phyloP scores from a whole-genome alignment of 2,113 vertebrate species.

The Odontophorus gujanensis region DNA sequence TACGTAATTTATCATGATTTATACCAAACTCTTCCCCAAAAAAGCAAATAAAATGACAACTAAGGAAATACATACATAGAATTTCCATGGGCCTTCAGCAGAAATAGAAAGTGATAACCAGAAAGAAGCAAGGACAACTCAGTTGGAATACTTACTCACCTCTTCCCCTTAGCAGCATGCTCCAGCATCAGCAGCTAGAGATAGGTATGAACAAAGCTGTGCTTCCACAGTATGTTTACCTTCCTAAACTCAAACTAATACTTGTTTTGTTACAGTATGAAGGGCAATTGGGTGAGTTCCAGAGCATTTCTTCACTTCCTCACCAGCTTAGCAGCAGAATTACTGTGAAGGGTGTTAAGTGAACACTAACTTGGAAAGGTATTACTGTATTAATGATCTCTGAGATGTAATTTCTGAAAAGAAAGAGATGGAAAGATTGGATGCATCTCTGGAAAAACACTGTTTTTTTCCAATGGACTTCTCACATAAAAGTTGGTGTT shows the following conservation, averaged over 20 bases:
- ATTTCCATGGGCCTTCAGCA: not conserved
- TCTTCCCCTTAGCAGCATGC: not conserved
- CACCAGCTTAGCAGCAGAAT: not conserved
- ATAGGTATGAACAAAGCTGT: not conserved
- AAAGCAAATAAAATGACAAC: not conserved
- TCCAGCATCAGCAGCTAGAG: not conserved
- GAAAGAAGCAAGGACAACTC: not conserved
- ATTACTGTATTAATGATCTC: not conserved
- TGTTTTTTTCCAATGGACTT: not conserved
- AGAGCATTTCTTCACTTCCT: not conserved
- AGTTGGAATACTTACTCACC: not conserved
- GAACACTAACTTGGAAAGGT: slow-evolving; percentile 1
- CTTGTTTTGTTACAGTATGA: not conserved
- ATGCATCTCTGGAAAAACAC: not conserved
- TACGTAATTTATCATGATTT: not conserved
- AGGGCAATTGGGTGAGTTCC: not conserved
- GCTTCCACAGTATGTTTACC: not conserved
- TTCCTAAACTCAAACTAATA: not conserved
- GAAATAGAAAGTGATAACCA: not conserved
- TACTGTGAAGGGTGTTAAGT: not conserved
- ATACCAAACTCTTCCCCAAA: not conserved
- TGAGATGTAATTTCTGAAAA: not conserved
- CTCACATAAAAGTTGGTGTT: not conserved
- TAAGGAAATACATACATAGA: not conserved
- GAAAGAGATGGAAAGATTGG: not conserved